Evolutionary conservation across 2,888 invertebrate species (phyloP).

Genomic region (Leucozona laternaria): DNA sequence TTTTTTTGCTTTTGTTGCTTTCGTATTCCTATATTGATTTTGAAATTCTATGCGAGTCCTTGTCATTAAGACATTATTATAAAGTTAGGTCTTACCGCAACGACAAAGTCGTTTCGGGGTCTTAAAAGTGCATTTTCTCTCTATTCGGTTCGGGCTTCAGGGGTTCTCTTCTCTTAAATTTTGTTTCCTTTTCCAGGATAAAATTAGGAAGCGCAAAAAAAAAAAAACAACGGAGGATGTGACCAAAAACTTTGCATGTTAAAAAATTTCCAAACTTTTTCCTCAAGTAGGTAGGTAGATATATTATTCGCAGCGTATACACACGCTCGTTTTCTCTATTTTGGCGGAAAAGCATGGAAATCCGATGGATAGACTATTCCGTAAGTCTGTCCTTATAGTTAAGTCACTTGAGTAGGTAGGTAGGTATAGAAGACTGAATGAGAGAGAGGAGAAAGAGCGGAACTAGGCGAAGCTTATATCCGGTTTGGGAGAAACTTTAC

Average conservation of each 20-base stretch:
- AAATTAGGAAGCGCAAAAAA: constrained; percentile 49
- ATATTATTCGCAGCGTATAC: background rate
- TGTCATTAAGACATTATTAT: constrained; percentile 76
- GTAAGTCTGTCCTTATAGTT: constrained; percentile 29
- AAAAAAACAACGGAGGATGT: constrained; percentile 45
- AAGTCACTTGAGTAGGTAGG: constrained; percentile 41
- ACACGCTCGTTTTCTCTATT: constrained; percentile 33
- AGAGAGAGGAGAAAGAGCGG: constrained; percentile 27
- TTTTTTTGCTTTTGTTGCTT: background rate
- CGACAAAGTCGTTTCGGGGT: constrained; percentile 67
- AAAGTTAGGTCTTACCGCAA: constrained; percentile 74
- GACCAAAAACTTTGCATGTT: constrained; percentile 74
- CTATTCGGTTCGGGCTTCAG: background rate
- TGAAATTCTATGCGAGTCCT: constrained; percentile 71
- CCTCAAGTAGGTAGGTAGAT: constrained; percentile 11
- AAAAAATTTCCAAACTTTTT: constrained; percentile 68
- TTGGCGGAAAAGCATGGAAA: constrained; percentile 57
- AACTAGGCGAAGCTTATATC: constrained; percentile 73
- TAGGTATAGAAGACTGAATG: background rate
- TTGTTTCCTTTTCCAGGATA: constrained; percentile 45
- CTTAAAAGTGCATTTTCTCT: constrained; percentile 71
- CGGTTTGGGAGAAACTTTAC: constrained; percentile 67
- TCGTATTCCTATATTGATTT: constrained; percentile 73
- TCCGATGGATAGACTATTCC: constrained; percentile 59
- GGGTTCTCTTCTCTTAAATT: constrained; percentile 18